Percentiles rank a stretch among this genome's conserved stretches.
phyloP scores from a whole-genome alignment of 2,888 invertebrate genomes.

The Barypeithes pellucidus region DNA sequence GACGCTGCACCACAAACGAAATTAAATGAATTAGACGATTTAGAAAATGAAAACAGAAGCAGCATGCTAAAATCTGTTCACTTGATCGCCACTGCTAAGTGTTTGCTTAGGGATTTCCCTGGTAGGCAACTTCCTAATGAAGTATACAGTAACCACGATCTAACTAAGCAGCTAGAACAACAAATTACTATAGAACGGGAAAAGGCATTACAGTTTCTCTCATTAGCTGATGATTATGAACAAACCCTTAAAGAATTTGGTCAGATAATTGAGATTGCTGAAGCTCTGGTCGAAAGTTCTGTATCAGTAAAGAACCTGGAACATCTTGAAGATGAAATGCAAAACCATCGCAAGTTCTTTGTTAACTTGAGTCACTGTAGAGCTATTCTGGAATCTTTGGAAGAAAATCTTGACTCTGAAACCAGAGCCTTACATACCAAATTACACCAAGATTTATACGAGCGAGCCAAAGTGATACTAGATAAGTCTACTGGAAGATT shows the following conservation, averaged over 20 bases:
- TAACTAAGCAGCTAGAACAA: constrained; percentile 80
- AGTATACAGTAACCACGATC: constrained; percentile 79
- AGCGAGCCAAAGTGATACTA: constrained; percentile 82
- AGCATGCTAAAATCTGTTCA: constrained; percentile 76
- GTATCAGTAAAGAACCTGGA: constrained; percentile 83
- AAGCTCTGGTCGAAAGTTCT: constrained; percentile 84
- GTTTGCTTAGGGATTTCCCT: constrained; percentile 80
- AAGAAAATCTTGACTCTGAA: constrained; percentile 87
- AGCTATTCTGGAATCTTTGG: constrained; percentile 88
- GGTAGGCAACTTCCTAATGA: constrained; percentile 80
- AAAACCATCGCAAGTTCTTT: constrained; percentile 91
- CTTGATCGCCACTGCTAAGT: constrained; percentile 77
- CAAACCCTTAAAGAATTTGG: constrained; percentile 90
- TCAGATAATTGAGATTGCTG: constrained; percentile 89
- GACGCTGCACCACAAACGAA: constrained; percentile 80
- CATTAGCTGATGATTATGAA: constrained; percentile 89
- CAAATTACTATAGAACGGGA: constrained; percentile 82
- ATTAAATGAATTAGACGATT: constrained; percentile 79
- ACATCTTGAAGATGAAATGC: constrained; percentile 91
- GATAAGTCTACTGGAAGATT: constrained; percentile 87
- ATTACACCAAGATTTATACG: constrained; percentile 84
- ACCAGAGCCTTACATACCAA: constrained; percentile 82
- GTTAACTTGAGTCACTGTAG: constrained; percentile 90
- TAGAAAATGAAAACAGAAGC: constrained; percentile 79
- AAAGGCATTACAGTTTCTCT: constrained; percentile 81